Conservation (phyloP, 1,140 invertebrate species). For the Phortica variegata region DNA sequence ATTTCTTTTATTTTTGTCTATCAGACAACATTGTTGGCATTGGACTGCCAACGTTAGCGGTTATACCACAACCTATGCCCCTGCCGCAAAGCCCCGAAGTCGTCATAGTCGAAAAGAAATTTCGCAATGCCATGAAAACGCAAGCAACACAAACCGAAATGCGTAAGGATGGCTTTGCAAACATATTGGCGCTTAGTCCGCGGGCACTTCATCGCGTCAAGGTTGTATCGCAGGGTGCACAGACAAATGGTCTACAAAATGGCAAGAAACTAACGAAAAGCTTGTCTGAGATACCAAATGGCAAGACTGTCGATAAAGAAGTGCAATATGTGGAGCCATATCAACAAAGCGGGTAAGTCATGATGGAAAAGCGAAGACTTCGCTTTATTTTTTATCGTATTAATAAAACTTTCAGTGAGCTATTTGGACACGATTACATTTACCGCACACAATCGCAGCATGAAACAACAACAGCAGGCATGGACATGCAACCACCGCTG, state of each 20-base stretch:
- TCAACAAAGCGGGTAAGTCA: slow-evolving; percentile 27
- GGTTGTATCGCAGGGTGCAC: slow-evolving; percentile 85
- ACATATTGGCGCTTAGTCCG: slow-evolving; percentile 76
- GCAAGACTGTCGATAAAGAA: slow-evolving; percentile 22
- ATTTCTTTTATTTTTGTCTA: background rate
- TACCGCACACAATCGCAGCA: slow-evolving; percentile 82
- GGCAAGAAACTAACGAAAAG: slow-evolving; percentile 78
- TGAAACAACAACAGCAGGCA: slow-evolving; percentile 12
- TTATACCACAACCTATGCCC: slow-evolving; percentile 36
- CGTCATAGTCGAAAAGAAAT: slow-evolving; percentile 69
- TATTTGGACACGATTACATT: slow-evolving; percentile 70
- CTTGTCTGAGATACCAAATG: slow-evolving; percentile 70
- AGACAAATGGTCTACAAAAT: slow-evolving; percentile 76
- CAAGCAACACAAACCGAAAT: slow-evolving; percentile 90
- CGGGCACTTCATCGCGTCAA: slow-evolving; percentile 72
- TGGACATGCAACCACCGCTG: slow-evolving; percentile 17
- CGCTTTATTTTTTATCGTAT: background rate
- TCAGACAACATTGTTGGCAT: slow-evolving; percentile 39
- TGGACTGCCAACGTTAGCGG: slow-evolving; percentile 2
- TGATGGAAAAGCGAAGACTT: too few relatives aligned
- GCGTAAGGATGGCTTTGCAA: slow-evolving; percentile 69
- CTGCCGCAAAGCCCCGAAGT: slow-evolving; percentile 46
- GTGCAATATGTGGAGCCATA: slow-evolving; percentile 21
- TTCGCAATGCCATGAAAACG: slow-evolving; percentile 83
- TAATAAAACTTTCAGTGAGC: slow-evolving; percentile 5